Conservation (phyloP, 1,140 invertebrate species). For the Drosophila pandora region DNA sequence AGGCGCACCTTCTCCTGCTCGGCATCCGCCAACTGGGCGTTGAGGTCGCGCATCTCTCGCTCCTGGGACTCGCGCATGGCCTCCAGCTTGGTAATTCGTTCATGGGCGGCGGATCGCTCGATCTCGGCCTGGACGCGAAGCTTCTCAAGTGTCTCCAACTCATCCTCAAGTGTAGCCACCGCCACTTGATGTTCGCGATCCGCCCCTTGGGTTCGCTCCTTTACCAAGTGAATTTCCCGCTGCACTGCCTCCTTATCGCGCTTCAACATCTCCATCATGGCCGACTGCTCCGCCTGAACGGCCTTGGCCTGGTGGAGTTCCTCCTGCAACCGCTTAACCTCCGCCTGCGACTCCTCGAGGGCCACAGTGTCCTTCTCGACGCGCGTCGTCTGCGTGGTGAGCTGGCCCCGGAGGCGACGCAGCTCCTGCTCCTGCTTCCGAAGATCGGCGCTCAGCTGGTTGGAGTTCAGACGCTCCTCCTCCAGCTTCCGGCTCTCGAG, state of each 20-base stretch:
- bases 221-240: conserved; percentile 3
- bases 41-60: not conserved
- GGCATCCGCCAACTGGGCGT: conserved; percentile 1
- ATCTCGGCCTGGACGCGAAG: not conserved
- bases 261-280: not conserved
- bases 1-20: conserved; percentile 44
- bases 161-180: conserved; percentile 3
- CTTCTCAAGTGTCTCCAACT: not conserved
- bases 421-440: not conserved
- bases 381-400: not conserved
- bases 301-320: not conserved
- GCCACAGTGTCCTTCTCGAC: not conserved
- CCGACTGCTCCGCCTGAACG: not conserved
- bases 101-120: conserved; percentile 1
- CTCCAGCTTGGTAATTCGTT: conserved; percentile 23
- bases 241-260: conserved; percentile 3
- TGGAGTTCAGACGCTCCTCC: not conserved
- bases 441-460: not conserved
- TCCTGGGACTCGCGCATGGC: conserved; percentile 17
- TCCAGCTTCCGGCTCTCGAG: not conserved
- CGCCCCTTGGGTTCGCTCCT: conserved; percentile 5
- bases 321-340: not conserved
- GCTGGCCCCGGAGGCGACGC: not conserved
- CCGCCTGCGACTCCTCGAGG: not conserved
- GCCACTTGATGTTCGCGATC: conserved; percentile 14